Conservation (phyloP, 2,113 vertebrate genomes). For the Pavo muticus region DNA sequence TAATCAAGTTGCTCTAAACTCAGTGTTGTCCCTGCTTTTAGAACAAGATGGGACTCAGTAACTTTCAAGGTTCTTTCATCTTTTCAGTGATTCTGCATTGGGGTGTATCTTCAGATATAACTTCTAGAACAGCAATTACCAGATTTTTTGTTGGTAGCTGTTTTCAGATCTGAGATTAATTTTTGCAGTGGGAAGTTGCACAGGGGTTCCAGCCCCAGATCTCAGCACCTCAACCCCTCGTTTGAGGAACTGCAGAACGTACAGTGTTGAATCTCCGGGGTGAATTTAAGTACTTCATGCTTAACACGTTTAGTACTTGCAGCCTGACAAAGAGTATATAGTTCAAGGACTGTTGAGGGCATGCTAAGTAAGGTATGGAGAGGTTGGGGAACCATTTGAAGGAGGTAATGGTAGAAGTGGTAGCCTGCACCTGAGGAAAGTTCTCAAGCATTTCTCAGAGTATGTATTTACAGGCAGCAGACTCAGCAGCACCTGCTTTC, state of each 20-base stretch:
- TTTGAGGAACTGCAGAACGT: neutral
- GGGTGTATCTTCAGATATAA: neutral
- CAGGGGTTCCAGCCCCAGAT: neutral
- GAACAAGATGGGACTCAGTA: accelerated
- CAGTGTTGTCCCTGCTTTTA: neutral
- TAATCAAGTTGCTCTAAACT: neutral
- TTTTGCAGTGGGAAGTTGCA: neutral
- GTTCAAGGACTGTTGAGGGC: neutral
- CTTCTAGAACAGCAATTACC: neutral
- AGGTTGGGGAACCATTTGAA: neutral
- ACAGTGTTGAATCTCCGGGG: neutral
- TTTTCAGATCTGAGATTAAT: neutral
- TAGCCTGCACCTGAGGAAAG: neutral
- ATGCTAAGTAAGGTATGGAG: neutral
- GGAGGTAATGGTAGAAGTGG: neutral
- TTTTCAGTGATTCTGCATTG: neutral
- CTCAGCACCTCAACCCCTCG: neutral
- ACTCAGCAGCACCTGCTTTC: neutral
- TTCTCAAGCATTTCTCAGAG: neutral
- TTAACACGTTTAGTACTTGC: neutral
- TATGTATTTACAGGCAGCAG: neutral
- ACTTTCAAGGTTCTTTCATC: neutral
- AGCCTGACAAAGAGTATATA: neutral
- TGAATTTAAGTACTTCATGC: neutral
- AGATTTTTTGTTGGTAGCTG: neutral